A percentile compares a stretch with the other conserved stretches of the same genome.
phyloP scores from a whole-genome alignment of 1,140 invertebrate species.

The Trachelipus rathkii region DNA sequence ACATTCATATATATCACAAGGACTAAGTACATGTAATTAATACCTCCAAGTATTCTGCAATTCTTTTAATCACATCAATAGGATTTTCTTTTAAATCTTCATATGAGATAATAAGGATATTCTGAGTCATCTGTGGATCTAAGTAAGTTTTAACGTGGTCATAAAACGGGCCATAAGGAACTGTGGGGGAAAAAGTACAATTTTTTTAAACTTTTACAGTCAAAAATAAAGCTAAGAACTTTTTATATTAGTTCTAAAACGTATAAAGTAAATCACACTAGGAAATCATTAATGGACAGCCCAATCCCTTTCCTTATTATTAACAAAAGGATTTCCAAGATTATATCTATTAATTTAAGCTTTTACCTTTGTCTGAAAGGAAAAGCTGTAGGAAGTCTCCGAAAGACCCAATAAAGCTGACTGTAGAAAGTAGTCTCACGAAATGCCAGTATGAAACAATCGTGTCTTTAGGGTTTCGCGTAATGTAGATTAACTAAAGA shows the following conservation, averaged over 20 bases:
- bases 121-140: conserved; percentile 48
- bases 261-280: no score
- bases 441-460: conserved; percentile 90
- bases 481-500: conserved; percentile 68
- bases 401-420: conserved; percentile 62
- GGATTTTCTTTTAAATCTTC: conserved; percentile 56
- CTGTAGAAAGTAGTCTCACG: conserved; percentile 63
- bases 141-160: conserved; percentile 55
- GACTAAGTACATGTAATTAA: neutral
- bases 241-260: no score
- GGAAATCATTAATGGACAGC: no score
- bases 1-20: no score
- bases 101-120: conserved; percentile 56
- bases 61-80: conserved; percentile 49
- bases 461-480: conserved; percentile 88
- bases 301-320: no score
- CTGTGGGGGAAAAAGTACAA: conserved; percentile 47
- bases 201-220: no score
- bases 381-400: conserved; percentile 65
- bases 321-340: no score
- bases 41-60: conserved; percentile 53
- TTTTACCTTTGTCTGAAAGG: conserved; percentile 52
- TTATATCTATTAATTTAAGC: neutral
- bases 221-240: no score
- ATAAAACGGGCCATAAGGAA: conserved; percentile 56